phyloP scores from a whole-genome alignment of 2,113 vertebrate genomes.

The Pluvialis apricaria region DNA sequence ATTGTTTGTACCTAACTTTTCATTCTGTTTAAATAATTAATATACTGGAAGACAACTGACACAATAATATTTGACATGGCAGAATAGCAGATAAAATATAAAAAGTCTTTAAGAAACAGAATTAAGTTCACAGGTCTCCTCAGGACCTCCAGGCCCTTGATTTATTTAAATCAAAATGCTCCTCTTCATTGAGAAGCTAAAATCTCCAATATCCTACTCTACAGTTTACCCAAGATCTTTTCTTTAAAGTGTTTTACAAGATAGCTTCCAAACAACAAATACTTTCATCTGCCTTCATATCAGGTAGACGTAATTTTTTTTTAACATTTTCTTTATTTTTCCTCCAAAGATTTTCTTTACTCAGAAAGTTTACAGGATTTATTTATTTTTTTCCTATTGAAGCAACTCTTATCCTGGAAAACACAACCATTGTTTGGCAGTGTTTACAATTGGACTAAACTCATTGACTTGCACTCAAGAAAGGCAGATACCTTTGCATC shows the following conservation, averaged over 20 bases:
- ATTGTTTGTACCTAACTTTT: neutral
- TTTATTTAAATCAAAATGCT: neutral
- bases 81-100: neutral
- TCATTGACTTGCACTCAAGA: neutral
- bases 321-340: neutral
- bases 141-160: neutral
- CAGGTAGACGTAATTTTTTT: neutral
- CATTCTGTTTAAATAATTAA: neutral
- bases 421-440: neutral
- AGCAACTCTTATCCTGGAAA: neutral
- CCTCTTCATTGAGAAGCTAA: neutral
- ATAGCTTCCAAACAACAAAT: neutral
- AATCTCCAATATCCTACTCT: neutral
- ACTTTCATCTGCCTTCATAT: neutral
- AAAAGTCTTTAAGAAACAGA: neutral
- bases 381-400: neutral
- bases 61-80: neutral
- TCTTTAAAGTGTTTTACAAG: neutral
- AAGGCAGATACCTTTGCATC: neutral
- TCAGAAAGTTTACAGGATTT: neutral
- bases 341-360: neutral
- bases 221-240: neutral
- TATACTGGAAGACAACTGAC: neutral
- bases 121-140: neutral
- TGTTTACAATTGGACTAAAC: neutral